Evolutionary conservation across 2,797 vertebrate genomes (phyloP).

Genomic region (Cossypha heuglini): DNA sequence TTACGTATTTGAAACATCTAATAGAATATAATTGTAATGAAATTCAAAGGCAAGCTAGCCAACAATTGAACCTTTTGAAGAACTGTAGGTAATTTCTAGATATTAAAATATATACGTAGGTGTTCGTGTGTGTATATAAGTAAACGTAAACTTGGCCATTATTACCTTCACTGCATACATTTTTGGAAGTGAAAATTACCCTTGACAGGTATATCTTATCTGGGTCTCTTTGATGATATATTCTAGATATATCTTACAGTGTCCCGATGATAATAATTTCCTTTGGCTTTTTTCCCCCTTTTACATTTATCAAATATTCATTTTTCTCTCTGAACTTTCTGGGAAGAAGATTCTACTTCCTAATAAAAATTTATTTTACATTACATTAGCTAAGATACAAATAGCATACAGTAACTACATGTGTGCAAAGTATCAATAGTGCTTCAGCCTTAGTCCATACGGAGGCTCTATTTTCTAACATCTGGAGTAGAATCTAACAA

Average conservation of each 20-base stretch:
- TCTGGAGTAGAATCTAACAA: not conserved
- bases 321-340: not conserved
- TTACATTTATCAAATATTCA: not conserved
- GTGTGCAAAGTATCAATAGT: not conserved
- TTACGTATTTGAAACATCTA: not conserved
- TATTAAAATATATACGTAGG: not conserved
- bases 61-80: not conserved
- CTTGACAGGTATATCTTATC: not conserved
- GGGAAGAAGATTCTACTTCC: not conserved
- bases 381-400: not conserved
- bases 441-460: not conserved
- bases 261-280: not conserved
- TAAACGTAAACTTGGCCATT: not conserved
- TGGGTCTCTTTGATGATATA: not conserved
- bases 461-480: not conserved
- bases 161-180: not conserved
- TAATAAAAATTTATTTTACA: not conserved
- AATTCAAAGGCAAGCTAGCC: not conserved
- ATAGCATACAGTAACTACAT: not conserved
- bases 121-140: not conserved
- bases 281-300: accelerated
- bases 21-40: not conserved
- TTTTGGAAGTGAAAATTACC: not conserved
- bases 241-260: not conserved
- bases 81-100: not conserved